phyloP scores from a whole-genome alignment of 2,113 vertebrate species.

The Clarias batrachus region DNA sequence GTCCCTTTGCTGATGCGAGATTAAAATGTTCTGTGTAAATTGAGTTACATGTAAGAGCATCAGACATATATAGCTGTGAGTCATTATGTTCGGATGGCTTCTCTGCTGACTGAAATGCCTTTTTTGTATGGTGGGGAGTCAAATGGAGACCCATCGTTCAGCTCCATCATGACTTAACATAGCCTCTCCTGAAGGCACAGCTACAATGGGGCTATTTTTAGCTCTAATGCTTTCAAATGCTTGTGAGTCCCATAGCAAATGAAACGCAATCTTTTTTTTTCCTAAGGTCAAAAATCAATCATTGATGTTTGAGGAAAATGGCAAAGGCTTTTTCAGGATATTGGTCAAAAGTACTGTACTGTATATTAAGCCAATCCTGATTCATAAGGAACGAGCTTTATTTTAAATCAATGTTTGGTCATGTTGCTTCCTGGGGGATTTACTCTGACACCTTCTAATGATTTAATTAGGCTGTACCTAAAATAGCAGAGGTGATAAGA shows the following conservation, averaged over 20 bases:
- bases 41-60: slow-evolving; percentile 34
- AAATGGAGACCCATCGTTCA: slow-evolving; percentile 38
- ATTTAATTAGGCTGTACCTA: slow-evolving; percentile 27
- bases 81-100: slow-evolving; percentile 43
- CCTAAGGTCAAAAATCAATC: slow-evolving; percentile 35
- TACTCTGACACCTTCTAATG: slow-evolving; percentile 22
- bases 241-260: slow-evolving; percentile 41
- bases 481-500: slow-evolving; percentile 20
- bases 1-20: slow-evolving; percentile 25
- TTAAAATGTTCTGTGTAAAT: slow-evolving; percentile 29
- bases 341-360: neutral
- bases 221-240: slow-evolving; percentile 36
- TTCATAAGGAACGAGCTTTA: neutral
- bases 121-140: slow-evolving; percentile 16
- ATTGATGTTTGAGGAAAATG: slow-evolving; percentile 24
- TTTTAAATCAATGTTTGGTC: neutral
- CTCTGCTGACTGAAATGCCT: slow-evolving; percentile 31
- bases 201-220: slow-evolving; percentile 47
- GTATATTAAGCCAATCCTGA: neutral
- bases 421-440: slow-evolving; percentile 19
- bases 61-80: slow-evolving; percentile 17
- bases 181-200: slow-evolving; percentile 43
- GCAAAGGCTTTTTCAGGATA: slow-evolving; percentile 1
- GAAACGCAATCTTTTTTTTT: slow-evolving; percentile 36
- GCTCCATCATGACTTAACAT: slow-evolving; percentile 38